A percentile compares a stretch with the other conserved stretches of the same genome.
Evolutionary conservation across 2,888 invertebrate species (phyloP).

Genomic region (Eupithecia insigniata): DNA sequence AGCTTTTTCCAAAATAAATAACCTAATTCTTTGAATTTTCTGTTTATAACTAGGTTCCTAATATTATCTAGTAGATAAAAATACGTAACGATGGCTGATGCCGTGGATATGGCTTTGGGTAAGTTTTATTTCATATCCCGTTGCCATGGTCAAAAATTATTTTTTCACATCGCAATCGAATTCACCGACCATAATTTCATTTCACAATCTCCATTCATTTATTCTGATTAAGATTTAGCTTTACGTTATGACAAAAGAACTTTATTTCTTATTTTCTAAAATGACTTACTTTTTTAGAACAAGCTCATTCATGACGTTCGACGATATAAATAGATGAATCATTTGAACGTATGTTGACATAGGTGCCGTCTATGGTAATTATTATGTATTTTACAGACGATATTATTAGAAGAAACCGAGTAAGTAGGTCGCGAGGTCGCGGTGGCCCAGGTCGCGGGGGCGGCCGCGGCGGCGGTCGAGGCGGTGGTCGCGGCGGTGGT

Average conservation of each 20-base stretch:
- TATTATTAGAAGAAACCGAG: conserved; percentile 73
- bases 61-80: background rate
- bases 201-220: too few species aligned
- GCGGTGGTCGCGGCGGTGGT: conserved; percentile 49
- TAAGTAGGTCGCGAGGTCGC: conserved; percentile 68
- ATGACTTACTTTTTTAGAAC: background rate
- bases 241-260: background rate
- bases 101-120: conserved; percentile 78
- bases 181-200: background rate
- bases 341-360: conserved; percentile 1
- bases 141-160: conserved; percentile 6
- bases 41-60: background rate
- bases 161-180: background rate
- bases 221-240: background rate
- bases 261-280: background rate
- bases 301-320: background rate
- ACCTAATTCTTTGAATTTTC: background rate
- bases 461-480: conserved; percentile 38
- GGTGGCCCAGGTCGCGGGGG: conserved; percentile 49
- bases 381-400: conserved; percentile 62
- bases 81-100: conserved; percentile 63
- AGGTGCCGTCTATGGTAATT: background rate
- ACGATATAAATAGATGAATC: background rate
- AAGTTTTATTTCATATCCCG: conserved; percentile 45
- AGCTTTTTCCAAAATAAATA: background rate